A percentile compares a stretch with the other conserved stretches of the same genome.
These are phyloP conservation scores for Esox niger DNA, from an alignment of 2,113 vertebrate genomes.

Conservation along the genomic window DNA sequence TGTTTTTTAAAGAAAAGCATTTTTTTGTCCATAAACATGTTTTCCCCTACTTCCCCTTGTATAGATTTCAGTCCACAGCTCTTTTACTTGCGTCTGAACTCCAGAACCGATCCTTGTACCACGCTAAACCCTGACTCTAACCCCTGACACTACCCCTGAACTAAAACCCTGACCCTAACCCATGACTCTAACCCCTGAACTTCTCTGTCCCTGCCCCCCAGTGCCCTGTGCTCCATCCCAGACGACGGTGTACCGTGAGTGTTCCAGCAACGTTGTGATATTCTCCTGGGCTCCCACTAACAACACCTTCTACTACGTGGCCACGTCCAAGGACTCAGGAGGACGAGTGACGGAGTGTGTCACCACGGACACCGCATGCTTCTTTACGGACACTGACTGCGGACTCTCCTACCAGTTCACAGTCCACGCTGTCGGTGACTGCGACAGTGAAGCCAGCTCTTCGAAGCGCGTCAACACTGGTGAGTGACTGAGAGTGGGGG, in stretches of 20 bases:
- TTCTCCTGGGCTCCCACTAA: conserved; percentile 63
- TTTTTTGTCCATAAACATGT: too few species aligned
- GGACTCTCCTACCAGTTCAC: conserved; percentile 64
- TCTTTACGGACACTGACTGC: conserved; percentile 64
- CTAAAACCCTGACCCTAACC: too few species aligned
- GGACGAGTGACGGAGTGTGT: conserved; percentile 46
- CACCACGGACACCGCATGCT: conserved; percentile 61
- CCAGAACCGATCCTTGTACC: neutral
- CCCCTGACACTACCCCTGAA: too few species aligned
- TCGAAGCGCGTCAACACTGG: conserved; percentile 44
- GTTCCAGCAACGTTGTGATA: conserved; percentile 63
- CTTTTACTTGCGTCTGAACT: neutral
- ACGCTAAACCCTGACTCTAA: neutral
- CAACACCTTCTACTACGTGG: conserved; percentile 67
- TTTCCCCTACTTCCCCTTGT: too few species aligned
- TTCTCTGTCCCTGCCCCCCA: conserved; percentile 28
- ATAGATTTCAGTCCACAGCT: too few species aligned
- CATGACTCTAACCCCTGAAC: too few species aligned
- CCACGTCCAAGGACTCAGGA: conserved; percentile 42
- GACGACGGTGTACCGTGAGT: conserved; percentile 37
- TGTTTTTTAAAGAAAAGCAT: too few species aligned
- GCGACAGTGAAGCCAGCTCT: conserved; percentile 51
- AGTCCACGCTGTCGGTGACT: conserved; percentile 58
- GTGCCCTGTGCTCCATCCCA: conserved; percentile 70
- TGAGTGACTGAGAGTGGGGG: conserved; percentile 42